Base-by-base conservation (phyloP, 1,140 invertebrate species). In the Oreohelix idahoensis region DNA sequence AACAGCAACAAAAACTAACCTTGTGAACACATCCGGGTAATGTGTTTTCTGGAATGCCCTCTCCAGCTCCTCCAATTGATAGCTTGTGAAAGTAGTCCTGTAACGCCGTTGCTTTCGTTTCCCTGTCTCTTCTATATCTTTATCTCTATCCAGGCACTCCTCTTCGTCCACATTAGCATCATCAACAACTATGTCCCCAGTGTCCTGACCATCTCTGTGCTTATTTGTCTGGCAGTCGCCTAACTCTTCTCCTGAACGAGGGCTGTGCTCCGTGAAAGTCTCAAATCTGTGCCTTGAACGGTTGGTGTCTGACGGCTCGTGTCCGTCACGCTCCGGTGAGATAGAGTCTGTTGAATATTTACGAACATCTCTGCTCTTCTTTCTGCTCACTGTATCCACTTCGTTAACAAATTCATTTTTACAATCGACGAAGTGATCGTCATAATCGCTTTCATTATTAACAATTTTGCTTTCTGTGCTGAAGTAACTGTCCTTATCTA, bases 1-100 rank as follows among this genome's bases (percentile, higher is more conserved):
- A 89, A 87, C 53, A 42, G 88, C 88, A 71, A 86, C 85, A 79
- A 89, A 83, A 0, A 88, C 82, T 85, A 66, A 89, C 88, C 88
- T 87, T n/a, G 87, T 88, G 80, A 90, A 91, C 20, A 91, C 91
- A 78, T 92, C 91, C 0, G 91, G 91, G 77, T 92, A 92, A 78
- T 92, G 91, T 1, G 90, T 91, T 76, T 90, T 89, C 81, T 90
- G 89, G 76, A 92, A 92, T 15, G 89, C 87, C 49, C 87, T 81
- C 83, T 92, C 91, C 17, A 92, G 83, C 45, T 91, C 90, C 51
- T 92, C 89, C 53, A 92, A 83, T 79, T 92, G 91, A 36, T 85
- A 88, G 78, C 88, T 90, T 13, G 90, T 91, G 83, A 92, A 92
- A 13, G 90, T 92, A 15, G 91, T 92, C 29, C 91, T 82, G 83